phyloP scores from a whole-genome alignment of 2,888 invertebrate species.

The Drosophila recens region DNA sequence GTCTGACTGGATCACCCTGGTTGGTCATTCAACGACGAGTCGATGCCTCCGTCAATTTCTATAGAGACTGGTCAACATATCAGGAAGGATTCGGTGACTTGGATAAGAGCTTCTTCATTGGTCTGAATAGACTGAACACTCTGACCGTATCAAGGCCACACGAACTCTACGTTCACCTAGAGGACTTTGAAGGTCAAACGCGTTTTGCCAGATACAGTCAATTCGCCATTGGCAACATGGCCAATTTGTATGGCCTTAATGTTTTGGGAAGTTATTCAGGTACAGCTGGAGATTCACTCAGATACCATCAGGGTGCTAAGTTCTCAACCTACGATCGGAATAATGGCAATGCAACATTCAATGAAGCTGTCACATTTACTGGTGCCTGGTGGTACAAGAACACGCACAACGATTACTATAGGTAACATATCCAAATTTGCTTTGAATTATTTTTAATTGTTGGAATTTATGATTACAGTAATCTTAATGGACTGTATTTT shows the following conservation, averaged over 20 bases:
- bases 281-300: conserved; percentile 88
- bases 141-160: conserved; percentile 81
- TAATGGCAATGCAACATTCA: no score
- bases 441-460: neutral
- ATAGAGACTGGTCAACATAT: conserved; percentile 31
- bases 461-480: conserved; percentile 79
- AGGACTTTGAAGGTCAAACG: conserved; percentile 87
- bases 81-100: conserved; percentile 35
- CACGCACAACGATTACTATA: conserved; percentile 74
- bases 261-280: conserved; percentile 88
- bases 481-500: conserved; percentile 88
- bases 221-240: conserved; percentile 88
- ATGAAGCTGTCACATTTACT: no score
- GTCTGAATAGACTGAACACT: conserved; percentile 88
- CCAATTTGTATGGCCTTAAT: conserved; percentile 88
- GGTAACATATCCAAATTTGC: neutral
- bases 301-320: conserved; percentile 88
- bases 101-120: conserved; percentile 87
- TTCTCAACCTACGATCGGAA: conserved; percentile 89
- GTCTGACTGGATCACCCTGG: conserved; percentile 22
- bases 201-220: conserved; percentile 87
- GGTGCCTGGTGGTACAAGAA: conserved; percentile 92
- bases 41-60: conserved; percentile 35
- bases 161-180: conserved; percentile 88
- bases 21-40: conserved; percentile 35